Base-by-base conservation (phyloP, 2,888 invertebrate species). In the Troides oblongomaculatus region DNA sequence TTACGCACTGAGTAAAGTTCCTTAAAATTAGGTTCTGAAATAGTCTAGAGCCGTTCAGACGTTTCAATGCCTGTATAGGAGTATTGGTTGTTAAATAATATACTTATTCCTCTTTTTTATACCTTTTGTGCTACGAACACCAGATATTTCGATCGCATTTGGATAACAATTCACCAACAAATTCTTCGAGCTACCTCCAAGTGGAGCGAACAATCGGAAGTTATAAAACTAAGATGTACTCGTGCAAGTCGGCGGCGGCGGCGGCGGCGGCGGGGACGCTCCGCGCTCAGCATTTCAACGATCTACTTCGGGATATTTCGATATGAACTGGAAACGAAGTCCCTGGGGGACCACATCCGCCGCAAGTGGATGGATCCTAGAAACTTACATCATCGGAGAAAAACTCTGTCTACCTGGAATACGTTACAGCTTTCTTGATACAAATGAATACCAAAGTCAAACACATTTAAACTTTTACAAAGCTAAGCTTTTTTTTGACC, bases 151-250 rank as follows among this genome's bases (percentile, higher is more conserved):
- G 46, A 62, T 43, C 43, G 36, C 61, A 58, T 50, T 63, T 14
- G 68, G 68, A 4, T 21, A 59, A 63, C 46, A 57, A 62, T 57
- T 68, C 62, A 14, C 50, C 5, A 36, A 36, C 63, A 59, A 59
- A 46, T 36, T 59, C 64, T 46, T 68, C 50, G 53, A 56, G 23
- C 18, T 39, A 59, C 7, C 61, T 62, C 53, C 7, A 36, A 39
- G 56, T 56, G 23, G 56, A 46, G 4, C 46, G 12, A 61, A n/a
- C 61, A 67, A 56, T 21, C 23, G 4, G n/a, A 60, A 69, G 53
- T 60, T 53, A 60, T 64, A 64, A 69, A 69, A 65, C 62, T 57
- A 67, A 53, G 46, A 61, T 12, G 30, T n/a, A 17, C 36, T 6
- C 21, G 18, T 43, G 43, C 25, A n/a, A 8, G 6, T 25, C 25